Base-by-base conservation (phyloP, 2,113 vertebrate species). In the Corynorhinus townsendii region DNA sequence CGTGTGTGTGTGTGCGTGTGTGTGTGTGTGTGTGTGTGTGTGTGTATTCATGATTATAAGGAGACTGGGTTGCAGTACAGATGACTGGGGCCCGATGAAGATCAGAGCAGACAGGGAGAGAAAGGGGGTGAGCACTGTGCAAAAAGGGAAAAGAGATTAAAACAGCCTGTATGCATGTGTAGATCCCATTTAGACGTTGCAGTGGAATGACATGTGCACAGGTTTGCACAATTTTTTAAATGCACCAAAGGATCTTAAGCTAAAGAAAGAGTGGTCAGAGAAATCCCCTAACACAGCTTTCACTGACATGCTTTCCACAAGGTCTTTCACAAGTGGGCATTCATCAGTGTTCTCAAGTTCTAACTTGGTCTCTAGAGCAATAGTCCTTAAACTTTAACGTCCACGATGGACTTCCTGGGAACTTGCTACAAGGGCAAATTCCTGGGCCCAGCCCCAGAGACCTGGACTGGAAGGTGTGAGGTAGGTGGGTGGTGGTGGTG, bases 261-360 rank as follows among this genome's bases (percentile, higher is more conserved):
- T 59, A 43, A 66, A 11, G 24, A 30, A 62, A 71, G 52, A 68
- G 11, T 30, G 82, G 9, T 24, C 33, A 56, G 69, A 89, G 24
- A 79, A 82, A 62, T 22, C 15, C 14, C 24, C 22, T 30, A 22
- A 4, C 79, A 73, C 16, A 75, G 8, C 3, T 35, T 26, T 81
- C 62, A 62, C 45, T 45, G 71, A 77, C 17, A 3, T 28, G 16
- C 82, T n/a, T 45, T 68, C 11, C n/a, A 49, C 7, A 40, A 68
- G 66, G 38, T 56, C 45, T 43, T 94, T 88, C 81, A n/a, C 24
- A 91, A 72, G 9, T 26, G 40, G 82, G 7, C 71, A 5, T 77
- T 66, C 40, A 22, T 79, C 16, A 19, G 5, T 45, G 28, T 54
- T 40, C 45, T 9, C 19, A 1, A n/a, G 35, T n/a, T 62, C 62